A percentile compares a stretch with the other conserved stretches of the same genome.
These are phyloP conservation scores for Hippocampus kuda DNA, from an alignment of 2,797 vertebrate genomes.

Conservation along the genomic window DNA sequence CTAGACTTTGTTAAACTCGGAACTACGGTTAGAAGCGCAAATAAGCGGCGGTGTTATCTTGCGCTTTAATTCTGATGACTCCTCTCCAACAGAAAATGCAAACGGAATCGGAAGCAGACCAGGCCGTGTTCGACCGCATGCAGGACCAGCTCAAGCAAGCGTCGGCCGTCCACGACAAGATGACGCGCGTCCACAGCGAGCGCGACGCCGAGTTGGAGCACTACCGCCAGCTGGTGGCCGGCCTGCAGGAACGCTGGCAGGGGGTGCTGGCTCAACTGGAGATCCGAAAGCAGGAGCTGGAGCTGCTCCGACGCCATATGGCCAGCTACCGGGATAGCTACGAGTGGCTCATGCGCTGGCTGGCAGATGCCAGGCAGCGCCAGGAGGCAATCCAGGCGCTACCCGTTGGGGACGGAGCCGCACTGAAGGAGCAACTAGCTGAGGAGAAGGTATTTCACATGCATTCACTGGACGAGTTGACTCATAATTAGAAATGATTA, in stretches of 20 bases:
- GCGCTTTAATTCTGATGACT: not conserved
- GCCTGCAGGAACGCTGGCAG: constrained; percentile 88
- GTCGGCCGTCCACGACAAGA: constrained; percentile 66
- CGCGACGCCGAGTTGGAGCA: constrained; percentile 82
- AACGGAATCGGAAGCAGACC: constrained; percentile 68
- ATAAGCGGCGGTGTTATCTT: not conserved
- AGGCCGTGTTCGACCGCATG: constrained; percentile 71
- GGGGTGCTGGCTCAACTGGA: constrained; percentile 76
- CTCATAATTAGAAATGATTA: not conserved
- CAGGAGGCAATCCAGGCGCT: constrained; percentile 81
- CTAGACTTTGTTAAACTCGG: too few relatives aligned
- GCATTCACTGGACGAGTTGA: not conserved
- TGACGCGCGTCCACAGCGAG: constrained; percentile 77
- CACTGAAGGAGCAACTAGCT: constrained; percentile 74
- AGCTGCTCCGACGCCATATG: constrained; percentile 78
- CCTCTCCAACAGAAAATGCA: constrained; percentile 67
- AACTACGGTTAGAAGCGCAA: too few relatives aligned
- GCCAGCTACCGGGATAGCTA: constrained; percentile 74
- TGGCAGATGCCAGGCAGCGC: constrained; percentile 66
- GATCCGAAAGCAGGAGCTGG: constrained; percentile 75
- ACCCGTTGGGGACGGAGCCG: constrained; percentile 62
- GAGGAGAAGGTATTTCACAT: constrained; percentile 77
- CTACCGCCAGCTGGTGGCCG: constrained; percentile 67
- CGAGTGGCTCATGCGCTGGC: constrained; percentile 75
- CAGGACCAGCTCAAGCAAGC: constrained; percentile 74